Base-by-base conservation (phyloP, 2,888 invertebrate species). In the Salticus scenicus region DNA sequence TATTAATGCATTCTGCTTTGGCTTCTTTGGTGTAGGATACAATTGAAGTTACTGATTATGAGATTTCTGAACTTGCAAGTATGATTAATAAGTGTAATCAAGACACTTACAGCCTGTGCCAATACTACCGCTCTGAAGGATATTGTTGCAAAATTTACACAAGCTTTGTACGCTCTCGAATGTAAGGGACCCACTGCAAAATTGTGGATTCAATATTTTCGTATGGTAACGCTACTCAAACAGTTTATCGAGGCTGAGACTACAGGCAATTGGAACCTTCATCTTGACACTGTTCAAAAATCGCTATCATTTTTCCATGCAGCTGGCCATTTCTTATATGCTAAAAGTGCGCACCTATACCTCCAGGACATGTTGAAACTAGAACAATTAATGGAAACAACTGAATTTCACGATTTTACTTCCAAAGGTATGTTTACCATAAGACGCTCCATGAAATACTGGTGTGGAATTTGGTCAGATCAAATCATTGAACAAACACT, bases 261-360 rank as follows among this genome's bases (percentile, higher is more conserved):
- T 20, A 42, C 41, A 63, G 75, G 75, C 0, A 66, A 66, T 27
- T 74, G 37, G 57, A 30, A 74, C 7, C 24, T 63, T 12, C 64
- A 74, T 63, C 33, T 74, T 1, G 33, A 74, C n/a, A 24, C 33
- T 17, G 37, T 74, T 20, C 8, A 51, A 24, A 63, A 63, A 57
- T 37, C 41, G 64, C 51, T 74, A 30, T 63, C 74, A 12, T 74
- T 24, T 63, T 74, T 74, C 14, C 63, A 74, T 74, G 74, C 74
- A 17, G 17, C 10, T 28, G 74, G 63, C 0, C 74, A 74, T 27
- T 63, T 63, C n/a, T 31, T n/a, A 8, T 74, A 63, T 31, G 74
- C 63, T 1, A 74, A 74, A 30, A 24, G 33, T 30, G 74, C 74
- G 5, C 74, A 74, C 37, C 33, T 74, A 12, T 74, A 74, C 24